Conservation (phyloP, 1,140 invertebrate genomes). For the Rhyacophila brunnea region DNA sequence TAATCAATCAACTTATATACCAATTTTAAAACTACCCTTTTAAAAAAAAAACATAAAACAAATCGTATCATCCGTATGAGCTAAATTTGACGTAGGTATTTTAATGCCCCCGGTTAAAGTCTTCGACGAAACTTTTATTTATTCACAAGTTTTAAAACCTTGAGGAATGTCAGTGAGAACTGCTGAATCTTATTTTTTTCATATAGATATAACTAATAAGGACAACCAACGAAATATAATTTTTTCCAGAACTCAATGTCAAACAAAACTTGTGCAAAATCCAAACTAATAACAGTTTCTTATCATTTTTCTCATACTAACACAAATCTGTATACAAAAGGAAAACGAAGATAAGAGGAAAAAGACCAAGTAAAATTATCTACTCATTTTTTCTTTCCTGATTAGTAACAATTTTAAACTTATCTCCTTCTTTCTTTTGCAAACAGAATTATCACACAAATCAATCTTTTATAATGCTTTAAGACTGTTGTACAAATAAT, state of each 20-base stretch:
- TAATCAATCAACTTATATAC: conserved; percentile 1
- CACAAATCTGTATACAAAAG: not conserved
- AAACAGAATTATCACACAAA: too few relatives aligned
- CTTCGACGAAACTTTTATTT: not conserved
- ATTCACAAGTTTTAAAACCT: conserved; percentile 6
- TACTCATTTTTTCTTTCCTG: too few relatives aligned
- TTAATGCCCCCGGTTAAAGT: conserved; percentile 14
- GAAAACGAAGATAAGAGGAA: not conserved
- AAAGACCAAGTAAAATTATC: not conserved
- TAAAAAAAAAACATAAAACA: not conserved
- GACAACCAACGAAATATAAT: not conserved
- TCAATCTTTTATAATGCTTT: too few relatives aligned
- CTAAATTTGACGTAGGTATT: not conserved
- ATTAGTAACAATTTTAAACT: too few relatives aligned
- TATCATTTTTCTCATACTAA: not conserved
- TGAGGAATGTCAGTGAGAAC: conserved; percentile 22
- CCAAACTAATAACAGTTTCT: not conserved
- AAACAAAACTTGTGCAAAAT: not conserved
- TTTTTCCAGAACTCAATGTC: not conserved
- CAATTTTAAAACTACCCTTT: not conserved
- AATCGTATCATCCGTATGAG: too few relatives aligned
- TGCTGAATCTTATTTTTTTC: conserved; percentile 6
- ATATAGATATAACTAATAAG: conserved; percentile 4
- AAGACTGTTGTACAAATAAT: too few relatives aligned
- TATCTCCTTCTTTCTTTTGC: too few relatives aligned